A percentile compares a stretch with the other conserved stretches of the same genome.
These are phyloP conservation scores for Phymanthus crucifer DNA, from an alignment of 92 coral and sea anemone genomes.

Conservation along the genomic window DNA sequence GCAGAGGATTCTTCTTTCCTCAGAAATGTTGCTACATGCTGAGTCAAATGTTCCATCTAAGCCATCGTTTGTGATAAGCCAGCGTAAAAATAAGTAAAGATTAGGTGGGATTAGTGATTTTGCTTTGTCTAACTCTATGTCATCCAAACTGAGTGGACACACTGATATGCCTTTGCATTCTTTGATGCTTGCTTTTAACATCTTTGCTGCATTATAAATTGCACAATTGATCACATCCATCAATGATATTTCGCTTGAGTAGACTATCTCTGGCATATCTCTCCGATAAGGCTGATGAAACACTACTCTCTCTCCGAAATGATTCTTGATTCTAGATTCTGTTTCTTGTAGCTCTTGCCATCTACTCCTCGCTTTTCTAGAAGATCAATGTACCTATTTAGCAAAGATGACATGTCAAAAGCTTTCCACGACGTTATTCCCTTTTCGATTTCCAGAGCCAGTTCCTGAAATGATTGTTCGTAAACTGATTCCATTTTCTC, in stretches of 20 bases:
- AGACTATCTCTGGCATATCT: background rate
- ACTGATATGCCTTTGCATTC: conserved; percentile 43
- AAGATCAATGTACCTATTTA: background rate
- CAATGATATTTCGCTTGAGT: background rate
- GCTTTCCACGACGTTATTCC: background rate
- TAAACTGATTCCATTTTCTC: background rate
- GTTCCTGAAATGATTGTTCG: background rate
- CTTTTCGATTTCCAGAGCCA: background rate
- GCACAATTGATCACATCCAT: conserved; percentile 1
- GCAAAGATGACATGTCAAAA: background rate
- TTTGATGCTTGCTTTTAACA: conserved; percentile 29
- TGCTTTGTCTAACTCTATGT: conserved; percentile 26
- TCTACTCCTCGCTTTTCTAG: background rate
- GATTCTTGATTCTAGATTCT: background rate
- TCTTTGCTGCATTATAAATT: conserved; percentile 37
- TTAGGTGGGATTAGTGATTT: conserved; percentile 25
- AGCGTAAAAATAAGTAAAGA: conserved; percentile 48
- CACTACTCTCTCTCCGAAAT: conserved; percentile 7
- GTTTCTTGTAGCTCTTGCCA: background rate
- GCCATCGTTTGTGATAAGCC: conserved; percentile 40
- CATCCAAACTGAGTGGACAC: conserved; percentile 23
- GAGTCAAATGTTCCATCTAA: conserved; percentile 19
- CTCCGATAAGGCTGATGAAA: background rate
- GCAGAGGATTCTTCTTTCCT: conserved; percentile 26
- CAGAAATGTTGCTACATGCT: conserved; percentile 29